Evolutionary conservation across 2,113 vertebrate genomes (phyloP).

Genomic region (Otocyon megalotis): DNA sequence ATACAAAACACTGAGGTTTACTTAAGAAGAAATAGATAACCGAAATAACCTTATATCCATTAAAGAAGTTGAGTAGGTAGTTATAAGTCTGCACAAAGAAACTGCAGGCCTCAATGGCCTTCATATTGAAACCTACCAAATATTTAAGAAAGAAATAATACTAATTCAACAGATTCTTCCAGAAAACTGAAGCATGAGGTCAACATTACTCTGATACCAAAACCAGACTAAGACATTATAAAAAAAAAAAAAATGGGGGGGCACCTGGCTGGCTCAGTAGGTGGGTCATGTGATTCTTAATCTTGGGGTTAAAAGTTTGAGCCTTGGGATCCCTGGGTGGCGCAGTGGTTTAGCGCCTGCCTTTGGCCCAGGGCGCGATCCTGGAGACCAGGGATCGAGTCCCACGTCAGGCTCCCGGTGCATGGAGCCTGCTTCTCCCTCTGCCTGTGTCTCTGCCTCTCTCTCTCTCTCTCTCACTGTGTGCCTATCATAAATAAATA

Average conservation of each 20-base stretch:
- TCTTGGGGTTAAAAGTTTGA: background rate
- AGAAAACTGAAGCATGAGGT: background rate
- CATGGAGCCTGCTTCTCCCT: too few relatives aligned
- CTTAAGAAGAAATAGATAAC: background rate
- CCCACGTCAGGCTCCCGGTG: too few relatives aligned
- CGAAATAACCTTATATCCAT: accelerated
- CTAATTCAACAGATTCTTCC: background rate
- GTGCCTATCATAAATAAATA: too few relatives aligned
- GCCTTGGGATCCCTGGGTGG: too few relatives aligned
- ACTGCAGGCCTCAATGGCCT: background rate
- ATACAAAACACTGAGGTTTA: background rate
- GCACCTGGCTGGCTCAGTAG: background rate
- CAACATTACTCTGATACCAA: background rate
- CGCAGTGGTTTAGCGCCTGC: too few relatives aligned
- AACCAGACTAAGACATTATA: background rate
- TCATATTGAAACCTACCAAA: background rate
- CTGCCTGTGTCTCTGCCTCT: too few relatives aligned
- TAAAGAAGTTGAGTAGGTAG: background rate
- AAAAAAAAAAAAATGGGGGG: background rate
- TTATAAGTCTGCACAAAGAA: background rate
- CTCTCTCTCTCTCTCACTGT: too few relatives aligned
- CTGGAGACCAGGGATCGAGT: too few relatives aligned
- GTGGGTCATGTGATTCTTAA: background rate
- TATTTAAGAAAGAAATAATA: background rate
- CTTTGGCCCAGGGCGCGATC: too few relatives aligned